Percentiles rank a stretch among this genome's conserved stretches.
phyloP scores from a whole-genome alignment of 2,888 invertebrate genomes.

The Stictocephala bisonia region DNA sequence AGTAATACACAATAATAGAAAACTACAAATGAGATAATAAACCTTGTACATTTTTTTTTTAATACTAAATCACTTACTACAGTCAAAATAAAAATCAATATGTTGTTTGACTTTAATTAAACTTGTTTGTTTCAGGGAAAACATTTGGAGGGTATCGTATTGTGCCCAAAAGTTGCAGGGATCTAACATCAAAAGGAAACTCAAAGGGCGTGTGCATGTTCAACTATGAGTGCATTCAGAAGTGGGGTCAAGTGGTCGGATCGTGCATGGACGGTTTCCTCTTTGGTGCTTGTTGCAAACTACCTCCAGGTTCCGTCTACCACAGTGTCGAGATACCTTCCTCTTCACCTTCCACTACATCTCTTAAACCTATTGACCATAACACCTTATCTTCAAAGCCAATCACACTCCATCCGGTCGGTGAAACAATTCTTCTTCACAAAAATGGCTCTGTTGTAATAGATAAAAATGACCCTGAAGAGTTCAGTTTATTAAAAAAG shows the following conservation, averaged over 20 bases:
- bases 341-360: slow-evolving; percentile 46
- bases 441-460: slow-evolving; percentile 65
- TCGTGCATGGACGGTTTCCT: slow-evolving; percentile 93
- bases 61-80: too few species aligned
- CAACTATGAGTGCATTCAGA: slow-evolving; percentile 86
- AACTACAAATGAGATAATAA: too few species aligned
- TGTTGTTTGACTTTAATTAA: background rate
- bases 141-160: slow-evolving; percentile 90
- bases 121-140: slow-evolving; percentile 66
- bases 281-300: slow-evolving; percentile 91
- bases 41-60: too few species aligned
- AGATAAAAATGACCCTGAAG: slow-evolving; percentile 65
- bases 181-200: slow-evolving; percentile 69
- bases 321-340: slow-evolving; percentile 41
- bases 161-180: slow-evolving; percentile 83
- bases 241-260: slow-evolving; percentile 86
- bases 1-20: too few species aligned
- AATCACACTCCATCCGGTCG: slow-evolving; percentile 56
- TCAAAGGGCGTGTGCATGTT: slow-evolving; percentile 86
- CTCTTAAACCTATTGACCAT: slow-evolving; percentile 24
- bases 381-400: slow-evolving; percentile 45
- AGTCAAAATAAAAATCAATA: too few species aligned
- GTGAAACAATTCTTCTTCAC: slow-evolving; percentile 66
- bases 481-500: slow-evolving; percentile 59
- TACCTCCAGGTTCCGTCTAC: slow-evolving; percentile 65